These are phyloP conservation scores for Antennarius striatus DNA, from an alignment of 2,113 vertebrate genomes.

Conservation along the genomic window DNA sequence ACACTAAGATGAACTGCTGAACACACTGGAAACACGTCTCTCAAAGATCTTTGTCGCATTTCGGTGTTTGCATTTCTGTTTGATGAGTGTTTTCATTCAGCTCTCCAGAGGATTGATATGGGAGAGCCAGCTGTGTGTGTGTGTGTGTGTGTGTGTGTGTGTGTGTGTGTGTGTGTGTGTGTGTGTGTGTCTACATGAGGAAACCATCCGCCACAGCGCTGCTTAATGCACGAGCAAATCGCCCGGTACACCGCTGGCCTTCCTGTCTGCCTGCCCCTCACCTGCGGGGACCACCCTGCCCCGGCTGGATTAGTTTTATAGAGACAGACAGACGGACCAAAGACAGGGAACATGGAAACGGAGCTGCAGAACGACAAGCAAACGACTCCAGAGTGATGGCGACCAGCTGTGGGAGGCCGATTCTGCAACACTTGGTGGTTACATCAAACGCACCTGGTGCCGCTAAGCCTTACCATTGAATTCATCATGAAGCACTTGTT, in stretches of 20 bases:
- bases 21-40: conserved; percentile 4
- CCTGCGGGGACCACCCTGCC: conserved; percentile 41
- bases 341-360: conserved; percentile 6
- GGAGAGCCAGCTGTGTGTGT: conserved; percentile 32
- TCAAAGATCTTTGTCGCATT: not conserved
- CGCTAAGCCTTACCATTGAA: conserved; percentile 42
- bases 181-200: conserved; percentile 42
- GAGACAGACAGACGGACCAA: not conserved
- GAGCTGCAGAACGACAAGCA: conserved; percentile 3
- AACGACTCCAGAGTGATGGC: conserved; percentile 29
- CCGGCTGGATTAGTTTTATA: conserved; percentile 14
- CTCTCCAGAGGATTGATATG: conserved; percentile 16
- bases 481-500: conserved; percentile 51
- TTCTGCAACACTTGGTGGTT: conserved; percentile 44
- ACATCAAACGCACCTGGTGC: conserved; percentile 45
- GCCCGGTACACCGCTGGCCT: conserved; percentile 22
- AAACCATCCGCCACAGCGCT: conserved; percentile 51
- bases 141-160: too few relatives aligned
- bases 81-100: conserved; percentile 25
- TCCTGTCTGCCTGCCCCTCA: conserved; percentile 25
- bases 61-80: conserved; percentile 13
- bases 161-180: conserved; percentile 19
- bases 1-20: not conserved
- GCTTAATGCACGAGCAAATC: conserved; percentile 50
- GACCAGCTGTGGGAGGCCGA: conserved; percentile 43